phyloP scores from a whole-genome alignment of 1,140 invertebrate species.

The Cardiocondyla obscurior region DNA sequence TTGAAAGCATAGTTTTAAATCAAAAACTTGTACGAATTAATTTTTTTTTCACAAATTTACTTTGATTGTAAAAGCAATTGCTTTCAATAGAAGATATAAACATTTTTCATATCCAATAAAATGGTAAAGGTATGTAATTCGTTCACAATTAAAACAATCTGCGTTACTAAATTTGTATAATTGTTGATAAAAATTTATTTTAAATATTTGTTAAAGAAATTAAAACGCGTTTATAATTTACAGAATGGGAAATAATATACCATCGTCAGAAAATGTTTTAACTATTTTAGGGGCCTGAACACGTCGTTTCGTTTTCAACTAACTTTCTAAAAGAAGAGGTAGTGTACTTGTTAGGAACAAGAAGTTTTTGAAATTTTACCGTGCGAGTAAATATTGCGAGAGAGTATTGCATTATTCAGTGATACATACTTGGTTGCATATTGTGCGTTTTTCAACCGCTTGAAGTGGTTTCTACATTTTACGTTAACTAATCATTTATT shows the following conservation, averaged over 20 bases:
- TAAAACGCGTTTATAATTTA: not conserved
- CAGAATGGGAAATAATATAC: conserved; percentile 58
- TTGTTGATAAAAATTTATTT: conserved; percentile 53
- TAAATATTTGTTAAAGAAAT: conserved; percentile 41
- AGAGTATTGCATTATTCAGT: not conserved
- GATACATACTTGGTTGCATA: not conserved
- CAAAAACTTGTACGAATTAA: not conserved
- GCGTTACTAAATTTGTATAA: conserved; percentile 21
- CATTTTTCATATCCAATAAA: not conserved
- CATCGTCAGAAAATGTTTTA: conserved; percentile 37
- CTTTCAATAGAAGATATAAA: not conserved
- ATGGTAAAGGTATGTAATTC: not conserved
- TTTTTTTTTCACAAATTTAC: not conserved
- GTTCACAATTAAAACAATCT: not conserved
- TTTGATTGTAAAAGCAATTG: not conserved
- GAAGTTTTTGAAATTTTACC: not conserved
- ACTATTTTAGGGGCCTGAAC: not conserved
- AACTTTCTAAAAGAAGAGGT: not conserved
- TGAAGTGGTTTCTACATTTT: conserved; percentile 12
- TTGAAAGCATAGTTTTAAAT: not conserved
- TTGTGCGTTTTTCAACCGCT: not conserved
- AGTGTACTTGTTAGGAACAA: not conserved
- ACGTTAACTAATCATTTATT: not conserved
- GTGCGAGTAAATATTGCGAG: not conserved
- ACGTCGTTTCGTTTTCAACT: not conserved